Evolutionary conservation across 2,888 invertebrate genomes (phyloP).

Genomic region (Drosophila flavopinicola): DNA sequence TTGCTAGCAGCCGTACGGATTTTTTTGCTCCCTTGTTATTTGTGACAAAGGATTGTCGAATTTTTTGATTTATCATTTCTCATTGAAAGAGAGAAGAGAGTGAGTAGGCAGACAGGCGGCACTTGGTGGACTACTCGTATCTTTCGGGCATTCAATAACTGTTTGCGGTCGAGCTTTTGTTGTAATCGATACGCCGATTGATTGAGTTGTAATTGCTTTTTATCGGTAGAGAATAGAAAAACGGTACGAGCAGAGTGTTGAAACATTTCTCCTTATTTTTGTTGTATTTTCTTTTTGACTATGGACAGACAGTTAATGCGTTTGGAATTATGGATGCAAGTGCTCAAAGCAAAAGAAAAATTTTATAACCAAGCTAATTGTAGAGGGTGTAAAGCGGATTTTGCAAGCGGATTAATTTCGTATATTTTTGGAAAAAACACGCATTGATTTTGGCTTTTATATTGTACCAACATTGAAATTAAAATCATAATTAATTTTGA

Average conservation of each 20-base stretch:
- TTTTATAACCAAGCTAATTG: neutral
- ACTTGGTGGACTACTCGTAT: conserved; percentile 13
- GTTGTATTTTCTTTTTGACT: neutral
- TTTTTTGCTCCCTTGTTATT: conserved; percentile 12
- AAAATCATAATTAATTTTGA: neutral
- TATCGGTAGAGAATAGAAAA: conserved; percentile 32
- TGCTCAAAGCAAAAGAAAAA: neutral
- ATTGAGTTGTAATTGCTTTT: conserved; percentile 71
- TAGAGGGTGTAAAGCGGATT: neutral
- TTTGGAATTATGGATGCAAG: conserved; percentile 4
- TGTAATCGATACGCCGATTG: conserved; percentile 47
- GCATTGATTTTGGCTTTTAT: no score
- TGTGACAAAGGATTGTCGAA: conserved; percentile 30
- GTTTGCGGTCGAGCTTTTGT: conserved; percentile 41
- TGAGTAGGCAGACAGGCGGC: neutral
- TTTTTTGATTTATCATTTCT: conserved; percentile 57
- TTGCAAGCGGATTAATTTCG: neutral
- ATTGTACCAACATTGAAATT: neutral
- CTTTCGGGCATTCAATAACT: conserved; percentile 26
- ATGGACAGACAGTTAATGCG: conserved; percentile 6
- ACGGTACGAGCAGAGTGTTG: neutral
- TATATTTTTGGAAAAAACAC: no score
- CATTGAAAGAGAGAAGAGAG: neutral
- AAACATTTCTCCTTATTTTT: neutral
- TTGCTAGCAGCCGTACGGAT: conserved; percentile 10